A percentile compares a stretch with the other conserved stretches of the same genome.
Conservation (phyloP, 2,797 vertebrate genomes). For the Pogonophryne albipinna region DNA sequence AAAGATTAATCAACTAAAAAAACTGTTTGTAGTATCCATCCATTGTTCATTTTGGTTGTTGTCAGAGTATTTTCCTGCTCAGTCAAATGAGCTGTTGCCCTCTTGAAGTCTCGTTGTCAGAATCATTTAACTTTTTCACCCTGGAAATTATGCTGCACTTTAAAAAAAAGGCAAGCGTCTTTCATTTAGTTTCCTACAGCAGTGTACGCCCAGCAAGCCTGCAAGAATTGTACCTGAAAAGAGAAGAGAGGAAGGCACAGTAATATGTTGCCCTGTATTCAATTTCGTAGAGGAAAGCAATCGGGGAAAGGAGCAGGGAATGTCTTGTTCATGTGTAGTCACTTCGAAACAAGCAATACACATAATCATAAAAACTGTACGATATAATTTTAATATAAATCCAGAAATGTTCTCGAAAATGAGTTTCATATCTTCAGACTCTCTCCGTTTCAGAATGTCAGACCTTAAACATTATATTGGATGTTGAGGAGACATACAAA, state of each 20-base stretch:
- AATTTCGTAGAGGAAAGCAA: conserved; percentile 50
- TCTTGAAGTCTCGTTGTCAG: not conserved
- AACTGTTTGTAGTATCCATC: too few relatives aligned
- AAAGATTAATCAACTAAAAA: too few relatives aligned
- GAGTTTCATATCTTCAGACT: conserved; percentile 37
- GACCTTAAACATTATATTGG: conserved; percentile 74
- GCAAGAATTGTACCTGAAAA: conserved; percentile 32
- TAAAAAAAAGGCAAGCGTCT: not conserved
- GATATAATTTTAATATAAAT: conserved; percentile 18
- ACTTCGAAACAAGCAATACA: not conserved
- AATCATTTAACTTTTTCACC: not conserved
- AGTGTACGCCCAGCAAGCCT: conserved; percentile 10
- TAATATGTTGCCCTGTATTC: conserved; percentile 40
- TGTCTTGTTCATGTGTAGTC: not conserved
- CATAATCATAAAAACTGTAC: not conserved
- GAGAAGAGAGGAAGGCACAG: conserved; percentile 24
- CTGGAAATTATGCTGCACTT: not conserved
- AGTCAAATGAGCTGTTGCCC: not conserved
- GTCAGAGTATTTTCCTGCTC: not conserved
- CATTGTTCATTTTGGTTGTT: too few relatives aligned
- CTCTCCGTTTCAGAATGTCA: conserved; percentile 52
- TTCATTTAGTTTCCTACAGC: conserved; percentile 26
- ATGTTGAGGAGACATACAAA: conserved; percentile 67
- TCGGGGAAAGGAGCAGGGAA: conserved; percentile 42
- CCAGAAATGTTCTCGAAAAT: conserved; percentile 43